A percentile compares a stretch with the other conserved stretches of the same genome.
Conservation (phyloP, 2,113 vertebrate genomes). For the Hypomesus transpacificus region DNA sequence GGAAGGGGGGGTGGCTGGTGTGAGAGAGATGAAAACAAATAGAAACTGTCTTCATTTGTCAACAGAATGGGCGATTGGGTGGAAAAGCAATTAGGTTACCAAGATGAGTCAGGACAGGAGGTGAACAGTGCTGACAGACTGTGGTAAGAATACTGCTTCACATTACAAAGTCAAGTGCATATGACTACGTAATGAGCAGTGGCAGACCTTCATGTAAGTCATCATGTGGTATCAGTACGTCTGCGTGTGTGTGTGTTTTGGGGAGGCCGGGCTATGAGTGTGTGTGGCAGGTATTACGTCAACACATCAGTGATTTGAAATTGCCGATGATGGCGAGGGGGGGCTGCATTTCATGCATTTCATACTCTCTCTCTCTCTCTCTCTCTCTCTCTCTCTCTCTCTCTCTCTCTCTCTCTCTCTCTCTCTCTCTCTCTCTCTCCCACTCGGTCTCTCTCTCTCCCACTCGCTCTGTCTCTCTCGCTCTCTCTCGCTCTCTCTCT, state of each 20-base stretch:
- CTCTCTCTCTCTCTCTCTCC: constrained; percentile 4
- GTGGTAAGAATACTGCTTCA: neutral
- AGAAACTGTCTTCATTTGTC: neutral
- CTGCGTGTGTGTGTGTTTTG: no score
- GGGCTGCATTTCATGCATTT: neutral
- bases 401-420: neutral
- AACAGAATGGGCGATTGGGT: neutral
- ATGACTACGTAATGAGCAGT: neutral
- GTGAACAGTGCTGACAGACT: neutral
- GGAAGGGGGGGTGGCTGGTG: no score
- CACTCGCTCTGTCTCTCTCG: neutral
- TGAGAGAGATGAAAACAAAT: neutral
- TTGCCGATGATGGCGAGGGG: neutral
- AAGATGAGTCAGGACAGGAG: neutral
- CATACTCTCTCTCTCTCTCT: neutral
- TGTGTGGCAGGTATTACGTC: no score
- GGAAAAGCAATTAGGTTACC: neutral
- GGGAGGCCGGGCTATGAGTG: no score
- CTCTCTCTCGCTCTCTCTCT: neutral
- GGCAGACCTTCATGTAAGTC: constrained; percentile 1
- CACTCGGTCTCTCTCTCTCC: neutral
- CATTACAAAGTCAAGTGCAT: neutral
- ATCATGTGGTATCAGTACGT: no score
- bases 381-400: constrained; percentile 2
- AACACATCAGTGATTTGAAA: no score